Base-by-base conservation (phyloP, 2,113 vertebrate genomes). In the Halichoerus grypus region DNA sequence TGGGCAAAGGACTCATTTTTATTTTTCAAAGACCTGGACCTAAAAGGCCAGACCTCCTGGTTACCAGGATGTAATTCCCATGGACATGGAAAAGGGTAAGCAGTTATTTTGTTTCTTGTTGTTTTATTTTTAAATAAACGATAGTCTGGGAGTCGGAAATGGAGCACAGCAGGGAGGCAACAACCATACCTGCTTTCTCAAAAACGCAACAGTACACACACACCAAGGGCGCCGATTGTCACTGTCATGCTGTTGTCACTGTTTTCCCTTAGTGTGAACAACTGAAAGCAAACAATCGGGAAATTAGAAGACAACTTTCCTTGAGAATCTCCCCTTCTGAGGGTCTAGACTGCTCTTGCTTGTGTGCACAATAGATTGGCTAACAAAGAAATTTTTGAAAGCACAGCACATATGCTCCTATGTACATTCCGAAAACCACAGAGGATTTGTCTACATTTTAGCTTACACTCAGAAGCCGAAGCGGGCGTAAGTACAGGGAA, bases 401-500 rank as follows among this genome's bases (percentile, higher is more conserved):
- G 89, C 97, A 36, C 74, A 79, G 96, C 90, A 74, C 97, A 65
- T 21, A 46, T 49, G 95, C 90, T 95, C 42, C 1, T 51, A 59
- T 69, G 57, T 81, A 67, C 36, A 36, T 72, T 74, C 72, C 28
- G 83, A 95, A 88, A 85, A 46, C 89, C 96, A 76, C 92, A 33
- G 33, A 96, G 92, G 95, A 77, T 69, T 93, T 94, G 74, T 33
- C 87, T 9, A 59, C 80, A 69, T 92, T 95, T 92, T 76, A 90
- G 95, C 97, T 94, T 94, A 69, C 65, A 59, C 95, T 95, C 76
- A 36, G 96, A 94, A 93, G 87, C 92, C 16, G 55, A 88, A 74
- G 91, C 92, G 91, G 92, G 82, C 97, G 49, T 92, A 96, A 94
- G 83, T n/a, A 65, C 87, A 97, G 65, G 93, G 69, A 84, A 96